Conservation (phyloP, 2,113 vertebrate species). For the Barnardius zonarius region DNA sequence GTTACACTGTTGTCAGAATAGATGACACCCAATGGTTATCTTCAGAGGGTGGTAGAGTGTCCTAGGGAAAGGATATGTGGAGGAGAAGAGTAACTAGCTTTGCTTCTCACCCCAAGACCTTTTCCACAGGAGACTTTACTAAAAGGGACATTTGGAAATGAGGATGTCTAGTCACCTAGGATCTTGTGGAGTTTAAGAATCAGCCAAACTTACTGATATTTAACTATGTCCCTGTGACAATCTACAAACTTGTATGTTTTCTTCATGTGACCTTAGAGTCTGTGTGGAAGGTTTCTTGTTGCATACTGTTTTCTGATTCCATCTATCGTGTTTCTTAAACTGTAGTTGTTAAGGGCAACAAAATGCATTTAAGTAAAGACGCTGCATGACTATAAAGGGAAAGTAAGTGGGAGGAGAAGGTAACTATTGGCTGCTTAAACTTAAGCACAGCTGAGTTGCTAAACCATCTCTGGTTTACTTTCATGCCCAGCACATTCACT, state of each 20-base stretch:
- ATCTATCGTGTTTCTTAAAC: neutral
- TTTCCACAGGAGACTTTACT: neutral
- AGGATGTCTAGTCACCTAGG: neutral
- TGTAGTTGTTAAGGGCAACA: neutral
- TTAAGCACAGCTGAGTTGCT: neutral
- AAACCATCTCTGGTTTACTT: neutral
- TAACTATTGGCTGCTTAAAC: neutral
- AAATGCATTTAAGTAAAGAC: neutral
- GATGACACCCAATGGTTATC: neutral
- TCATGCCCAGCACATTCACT: neutral
- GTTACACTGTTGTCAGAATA: neutral
- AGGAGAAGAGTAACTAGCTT: neutral
- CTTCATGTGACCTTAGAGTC: neutral
- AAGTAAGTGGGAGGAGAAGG: neutral
- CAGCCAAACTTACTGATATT: neutral
- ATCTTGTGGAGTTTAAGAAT: neutral
- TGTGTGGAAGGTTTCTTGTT: neutral
- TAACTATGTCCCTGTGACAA: neutral
- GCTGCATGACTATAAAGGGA: neutral
- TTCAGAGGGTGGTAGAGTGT: neutral
- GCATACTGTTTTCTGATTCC: neutral
- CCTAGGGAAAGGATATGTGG: neutral
- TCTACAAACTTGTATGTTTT: neutral
- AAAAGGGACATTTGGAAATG: neutral
- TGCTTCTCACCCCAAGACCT: neutral